Base-by-base conservation (phyloP, 2,888 invertebrate genomes). In the Epinotia brunnichana region DNA sequence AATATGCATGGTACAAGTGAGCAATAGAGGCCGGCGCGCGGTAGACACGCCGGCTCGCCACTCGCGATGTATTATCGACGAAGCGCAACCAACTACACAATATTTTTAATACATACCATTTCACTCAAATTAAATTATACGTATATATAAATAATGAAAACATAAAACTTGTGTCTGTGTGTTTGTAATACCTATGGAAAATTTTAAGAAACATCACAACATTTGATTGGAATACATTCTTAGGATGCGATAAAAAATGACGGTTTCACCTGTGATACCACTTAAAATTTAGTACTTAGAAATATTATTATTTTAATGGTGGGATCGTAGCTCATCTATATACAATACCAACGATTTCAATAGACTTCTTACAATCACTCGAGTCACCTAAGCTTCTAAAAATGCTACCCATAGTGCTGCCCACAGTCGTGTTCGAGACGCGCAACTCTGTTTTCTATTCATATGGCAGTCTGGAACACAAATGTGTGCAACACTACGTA, bases 311-410 rank as follows among this genome's bases (percentile, higher is more conserved):
- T 90, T 92, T 86, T 85, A 88, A 92, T 93, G 93, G 93, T 93
- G 93, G 93, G 93, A 92, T 92, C 89, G 88, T 90, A 92, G 87
- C 88, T 92, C 90, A 89, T 90, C 88, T 92, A 93, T 92, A 88
- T 92, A 92, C 91, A 92, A 89, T 90, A 91, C 91, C 90, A 87
- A 90, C 90, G 87, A 87, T 87, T 90, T 88, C 84, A 89, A 86
- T 89, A 90, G 86, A 91, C 89, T 89, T 87, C 89, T 88, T 82
- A 90, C 89, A 90, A 90, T 90, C 91, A 90, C 88, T 90, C 91
- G 88, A 91, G 90, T 90, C 90, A 82, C 90, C 90, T 91, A 91
- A 81, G 80, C 85, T 79, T 83, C 84, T 85, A 85, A 80, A 77
- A 79, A 84, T 79, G 73, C 73, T 73, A 73, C 68, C 75, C 85